Conservation (phyloP, 1,140 invertebrate species). For the Diabrotica undecimpunctata region DNA sequence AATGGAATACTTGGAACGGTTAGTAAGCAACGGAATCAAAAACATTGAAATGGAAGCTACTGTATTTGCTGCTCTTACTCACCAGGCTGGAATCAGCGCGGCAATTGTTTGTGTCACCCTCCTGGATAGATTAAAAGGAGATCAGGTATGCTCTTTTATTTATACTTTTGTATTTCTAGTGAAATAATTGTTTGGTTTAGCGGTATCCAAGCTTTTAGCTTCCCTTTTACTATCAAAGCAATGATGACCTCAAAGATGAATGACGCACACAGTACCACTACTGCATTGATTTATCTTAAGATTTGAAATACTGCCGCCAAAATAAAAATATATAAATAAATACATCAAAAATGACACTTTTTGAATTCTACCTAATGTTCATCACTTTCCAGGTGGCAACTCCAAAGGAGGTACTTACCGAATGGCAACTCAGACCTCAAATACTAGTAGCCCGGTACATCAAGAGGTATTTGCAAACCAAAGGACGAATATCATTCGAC, state of each 20-base stretch:
- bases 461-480: constrained; percentile 71
- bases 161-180: not conserved
- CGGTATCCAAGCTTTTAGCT: not conserved
- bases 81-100: constrained; percentile 89
- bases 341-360: too few species aligned
- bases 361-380: too few species aligned
- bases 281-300: too few species aligned
- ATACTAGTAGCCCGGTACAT: constrained; percentile 85
- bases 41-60: constrained; percentile 99
- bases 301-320: too few species aligned
- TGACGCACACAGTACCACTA: too few species aligned
- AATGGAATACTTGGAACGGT: constrained; percentile 76
- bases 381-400: constrained; percentile 64
- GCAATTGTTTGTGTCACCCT: constrained; percentile 91
- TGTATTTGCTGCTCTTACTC: constrained; percentile 88
- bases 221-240: not conserved
- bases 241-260: too few species aligned
- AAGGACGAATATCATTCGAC: constrained; percentile 66
- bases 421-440: constrained; percentile 92
- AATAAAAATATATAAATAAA: too few species aligned
- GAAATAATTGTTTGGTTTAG: too few species aligned
- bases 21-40: constrained; percentile 76
- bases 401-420: constrained; percentile 83
- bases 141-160: constrained; percentile 69
- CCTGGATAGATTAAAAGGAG: constrained; percentile 89